phyloP scores from a whole-genome alignment of 2,797 vertebrate species.

The Cyclopterus lumpus region DNA sequence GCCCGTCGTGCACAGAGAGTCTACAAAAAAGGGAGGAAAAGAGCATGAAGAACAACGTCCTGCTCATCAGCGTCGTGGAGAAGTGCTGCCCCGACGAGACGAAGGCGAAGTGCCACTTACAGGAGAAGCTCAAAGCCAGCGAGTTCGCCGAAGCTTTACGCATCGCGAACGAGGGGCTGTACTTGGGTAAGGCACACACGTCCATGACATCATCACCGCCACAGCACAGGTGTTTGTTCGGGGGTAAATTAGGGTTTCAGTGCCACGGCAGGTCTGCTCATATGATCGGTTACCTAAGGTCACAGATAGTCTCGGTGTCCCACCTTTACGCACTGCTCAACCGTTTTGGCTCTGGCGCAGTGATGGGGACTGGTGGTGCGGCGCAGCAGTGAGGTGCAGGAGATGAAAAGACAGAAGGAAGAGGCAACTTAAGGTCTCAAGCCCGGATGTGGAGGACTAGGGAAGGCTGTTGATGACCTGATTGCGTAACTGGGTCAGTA shows the following conservation, averaged over 20 bases:
- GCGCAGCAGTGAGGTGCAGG: background rate
- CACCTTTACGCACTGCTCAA: constrained; percentile 37
- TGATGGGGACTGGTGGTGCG: constrained; percentile 3
- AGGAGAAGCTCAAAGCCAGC: constrained; percentile 76
- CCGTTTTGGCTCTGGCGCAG: constrained; percentile 5
- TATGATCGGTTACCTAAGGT: background rate
- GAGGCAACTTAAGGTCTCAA: background rate
- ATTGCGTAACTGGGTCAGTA: constrained; percentile 30
- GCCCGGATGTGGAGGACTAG: background rate
- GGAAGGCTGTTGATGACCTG: constrained; percentile 16
- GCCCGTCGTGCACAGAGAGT: constrained; percentile 84
- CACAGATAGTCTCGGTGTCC: background rate
- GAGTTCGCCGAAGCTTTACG: constrained; percentile 85
- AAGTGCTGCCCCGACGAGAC: constrained; percentile 83
- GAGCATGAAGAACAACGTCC: constrained; percentile 81
- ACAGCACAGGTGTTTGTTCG: background rate
- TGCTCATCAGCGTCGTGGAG: constrained; percentile 85
- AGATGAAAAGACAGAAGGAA: background rate
- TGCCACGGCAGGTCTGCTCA: background rate
- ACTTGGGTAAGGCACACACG: constrained; percentile 80
- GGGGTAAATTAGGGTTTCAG: fast-evolving
- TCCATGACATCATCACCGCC: background rate
- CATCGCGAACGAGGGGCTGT: constrained; percentile 81
- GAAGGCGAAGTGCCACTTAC: constrained; percentile 74
- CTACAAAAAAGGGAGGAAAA: constrained; percentile 78